These are phyloP conservation scores for Xiphydria camelus DNA, from an alignment of 2,888 invertebrate genomes.

Conservation along the genomic window DNA sequence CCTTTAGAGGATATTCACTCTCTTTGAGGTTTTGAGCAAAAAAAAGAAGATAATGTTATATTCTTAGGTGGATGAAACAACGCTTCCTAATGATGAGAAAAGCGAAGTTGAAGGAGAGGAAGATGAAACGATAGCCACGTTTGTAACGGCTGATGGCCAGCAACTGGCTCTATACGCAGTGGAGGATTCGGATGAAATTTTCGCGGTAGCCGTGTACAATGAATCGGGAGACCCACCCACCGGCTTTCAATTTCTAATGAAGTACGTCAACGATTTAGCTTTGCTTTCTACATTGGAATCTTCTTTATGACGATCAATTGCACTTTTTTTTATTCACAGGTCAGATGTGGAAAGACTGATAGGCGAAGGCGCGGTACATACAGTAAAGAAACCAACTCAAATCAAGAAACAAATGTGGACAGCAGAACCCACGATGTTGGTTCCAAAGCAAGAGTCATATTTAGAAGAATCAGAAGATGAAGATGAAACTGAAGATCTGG, in stretches of 20 bases:
- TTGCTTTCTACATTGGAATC: background rate
- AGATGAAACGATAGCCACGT: conserved; percentile 55
- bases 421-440: conserved; percentile 27
- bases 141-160: conserved; percentile 51
- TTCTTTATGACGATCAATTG: background rate
- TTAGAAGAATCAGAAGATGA: conserved; percentile 5
- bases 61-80: conserved; percentile 17
- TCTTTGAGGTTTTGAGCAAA: background rate
- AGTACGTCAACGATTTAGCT: conserved; percentile 30
- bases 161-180: conserved; percentile 53
- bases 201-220: conserved; percentile 53
- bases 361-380: conserved; percentile 53
- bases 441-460: conserved; percentile 16
- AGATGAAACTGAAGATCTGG: too few species aligned
- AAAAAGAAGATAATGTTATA: background rate
- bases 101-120: conserved; percentile 35
- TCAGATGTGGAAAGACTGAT: conserved; percentile 54
- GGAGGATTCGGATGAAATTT: conserved; percentile 53
- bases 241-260: conserved; percentile 53
- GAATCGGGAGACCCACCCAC: conserved; percentile 53
- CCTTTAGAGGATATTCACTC: background rate
- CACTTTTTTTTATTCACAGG: conserved; percentile 28
- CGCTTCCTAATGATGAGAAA: conserved; percentile 7
- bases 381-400: conserved; percentile 51
- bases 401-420: conserved; percentile 37